A percentile compares a stretch with the other conserved stretches of the same genome.
These are phyloP conservation scores for Arrhopalites spinosus DNA, from an alignment of 2,888 invertebrate genomes.

Conservation along the genomic window DNA sequence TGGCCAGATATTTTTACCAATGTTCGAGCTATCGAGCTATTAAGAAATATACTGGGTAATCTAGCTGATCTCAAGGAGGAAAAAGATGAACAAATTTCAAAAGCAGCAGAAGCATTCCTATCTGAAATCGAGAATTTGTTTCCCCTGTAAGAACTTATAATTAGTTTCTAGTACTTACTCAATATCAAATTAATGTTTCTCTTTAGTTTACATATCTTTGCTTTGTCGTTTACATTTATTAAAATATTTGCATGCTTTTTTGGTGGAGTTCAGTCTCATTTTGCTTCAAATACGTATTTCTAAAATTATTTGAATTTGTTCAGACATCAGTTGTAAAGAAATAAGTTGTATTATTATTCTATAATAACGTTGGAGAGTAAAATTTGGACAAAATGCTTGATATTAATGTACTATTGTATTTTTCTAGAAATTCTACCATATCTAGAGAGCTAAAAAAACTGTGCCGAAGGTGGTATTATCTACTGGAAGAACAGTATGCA, in stretches of 20 bases:
- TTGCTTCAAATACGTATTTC: background rate
- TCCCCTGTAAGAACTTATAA: slow-evolving; percentile 13
- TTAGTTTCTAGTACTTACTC: too few relatives aligned
- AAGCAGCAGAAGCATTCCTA: slow-evolving; percentile 14
- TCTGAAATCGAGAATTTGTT: slow-evolving; percentile 10
- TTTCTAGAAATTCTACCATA: slow-evolving; percentile 11
- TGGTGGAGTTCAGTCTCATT: too few relatives aligned
- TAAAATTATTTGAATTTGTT: background rate
- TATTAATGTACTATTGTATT: background rate
- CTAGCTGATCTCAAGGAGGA: background rate
- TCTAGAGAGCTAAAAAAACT: slow-evolving; percentile 3
- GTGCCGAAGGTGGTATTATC: slow-evolving; percentile 12
- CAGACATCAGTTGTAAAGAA: too few relatives aligned
- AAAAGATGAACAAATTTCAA: background rate
- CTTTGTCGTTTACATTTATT: background rate
- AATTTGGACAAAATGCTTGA: too few relatives aligned
- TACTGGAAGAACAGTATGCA: background rate
- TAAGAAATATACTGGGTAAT: background rate
- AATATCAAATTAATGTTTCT: too few relatives aligned
- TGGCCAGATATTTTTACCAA: slow-evolving; percentile 23
- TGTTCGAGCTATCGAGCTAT: background rate
- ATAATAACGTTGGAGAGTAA: too few relatives aligned
- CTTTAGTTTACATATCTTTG: background rate
- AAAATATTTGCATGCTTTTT: too few relatives aligned
- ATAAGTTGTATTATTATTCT: too few relatives aligned